These are phyloP conservation scores for Phymanthus crucifer DNA, from an alignment of 92 coral and sea anemone species.

Conservation along the genomic window DNA sequence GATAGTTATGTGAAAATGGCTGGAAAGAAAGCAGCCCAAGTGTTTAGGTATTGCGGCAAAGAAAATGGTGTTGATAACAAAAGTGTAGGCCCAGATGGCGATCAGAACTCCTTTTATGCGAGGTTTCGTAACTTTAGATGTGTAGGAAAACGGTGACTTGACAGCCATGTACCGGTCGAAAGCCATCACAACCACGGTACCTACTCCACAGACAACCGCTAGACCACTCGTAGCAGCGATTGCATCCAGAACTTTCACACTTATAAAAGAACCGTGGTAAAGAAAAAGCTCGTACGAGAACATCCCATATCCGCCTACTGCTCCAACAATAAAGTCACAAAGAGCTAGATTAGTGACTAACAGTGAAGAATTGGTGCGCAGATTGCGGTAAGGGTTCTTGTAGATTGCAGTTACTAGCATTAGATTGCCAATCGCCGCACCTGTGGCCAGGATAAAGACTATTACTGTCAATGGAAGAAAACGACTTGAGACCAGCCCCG, in stretches of 20 bases:
- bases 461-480: background rate
- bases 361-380: conserved; percentile 24
- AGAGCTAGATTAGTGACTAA: conserved; percentile 32
- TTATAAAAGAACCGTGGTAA: background rate
- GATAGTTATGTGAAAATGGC: conserved; percentile 23
- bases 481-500: background rate
- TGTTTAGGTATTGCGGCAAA: background rate
- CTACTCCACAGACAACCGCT: conserved; percentile 6
- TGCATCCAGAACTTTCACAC: background rate
- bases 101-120: background rate
- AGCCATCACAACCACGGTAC: conserved; percentile 17
- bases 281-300: conserved; percentile 6
- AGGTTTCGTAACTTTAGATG: background rate
- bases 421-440: conserved; percentile 15
- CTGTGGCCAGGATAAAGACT: conserved; percentile 16
- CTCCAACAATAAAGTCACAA: conserved; percentile 16
- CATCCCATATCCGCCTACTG: conserved; percentile 27
- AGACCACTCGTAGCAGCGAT: conserved; percentile 6
- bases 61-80: background rate
- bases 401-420: conserved; percentile 23
- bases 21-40: conserved; percentile 4
- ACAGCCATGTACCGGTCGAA: conserved; percentile 23
- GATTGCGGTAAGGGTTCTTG: conserved; percentile 25
- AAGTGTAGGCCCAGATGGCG: conserved; percentile 7
- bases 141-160: conserved; percentile 15